Conservation (phyloP, 1,140 invertebrate genomes). For the Drosophila melanica region DNA sequence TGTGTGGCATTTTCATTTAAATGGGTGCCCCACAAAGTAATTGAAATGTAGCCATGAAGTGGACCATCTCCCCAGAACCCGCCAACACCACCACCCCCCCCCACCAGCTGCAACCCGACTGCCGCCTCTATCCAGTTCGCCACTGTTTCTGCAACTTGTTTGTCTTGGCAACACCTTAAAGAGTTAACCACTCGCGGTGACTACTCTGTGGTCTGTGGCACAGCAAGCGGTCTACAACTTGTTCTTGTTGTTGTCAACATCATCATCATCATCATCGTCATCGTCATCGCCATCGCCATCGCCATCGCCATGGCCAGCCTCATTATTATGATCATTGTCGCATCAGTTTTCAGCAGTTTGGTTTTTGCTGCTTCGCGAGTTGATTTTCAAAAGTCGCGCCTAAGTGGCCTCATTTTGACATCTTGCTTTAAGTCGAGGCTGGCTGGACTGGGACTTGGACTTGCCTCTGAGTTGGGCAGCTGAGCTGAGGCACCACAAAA, state of each 20-base stretch:
- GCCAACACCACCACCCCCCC: too few relatives aligned
- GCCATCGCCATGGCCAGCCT: slow-evolving; percentile 11
- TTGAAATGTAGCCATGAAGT: slow-evolving; percentile 72
- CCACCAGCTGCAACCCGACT: too few relatives aligned
- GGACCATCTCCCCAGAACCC: slow-evolving; percentile 22
- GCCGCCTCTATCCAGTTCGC: not conserved
- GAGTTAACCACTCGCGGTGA: slow-evolving; percentile 58
- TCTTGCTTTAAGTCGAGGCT: slow-evolving; percentile 46
- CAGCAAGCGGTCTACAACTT: slow-evolving; percentile 71
- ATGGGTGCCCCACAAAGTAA: slow-evolving; percentile 77
- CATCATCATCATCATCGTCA: slow-evolving; percentile 30
- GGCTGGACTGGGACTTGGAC: slow-evolving; percentile 6
- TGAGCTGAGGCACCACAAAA: slow-evolving; percentile 23
- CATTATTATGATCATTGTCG: slow-evolving; percentile 18
- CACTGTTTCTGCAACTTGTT: slow-evolving; percentile 57
- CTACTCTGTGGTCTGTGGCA: slow-evolving; percentile 34
- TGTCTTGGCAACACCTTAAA: slow-evolving; percentile 79
- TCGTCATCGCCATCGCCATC: slow-evolving; percentile 28
- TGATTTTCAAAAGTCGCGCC: slow-evolving; percentile 74
- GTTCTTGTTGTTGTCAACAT: slow-evolving; percentile 27
- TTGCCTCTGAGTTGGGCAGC: slow-evolving; percentile 7
- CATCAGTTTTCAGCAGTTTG: slow-evolving; percentile 45
- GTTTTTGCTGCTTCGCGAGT: slow-evolving; percentile 57
- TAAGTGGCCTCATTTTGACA: slow-evolving; percentile 81
- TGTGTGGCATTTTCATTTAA: slow-evolving; percentile 82